Evolutionary conservation across 2,797 vertebrate species (phyloP).

Genomic region (Avahi laniger): DNA sequence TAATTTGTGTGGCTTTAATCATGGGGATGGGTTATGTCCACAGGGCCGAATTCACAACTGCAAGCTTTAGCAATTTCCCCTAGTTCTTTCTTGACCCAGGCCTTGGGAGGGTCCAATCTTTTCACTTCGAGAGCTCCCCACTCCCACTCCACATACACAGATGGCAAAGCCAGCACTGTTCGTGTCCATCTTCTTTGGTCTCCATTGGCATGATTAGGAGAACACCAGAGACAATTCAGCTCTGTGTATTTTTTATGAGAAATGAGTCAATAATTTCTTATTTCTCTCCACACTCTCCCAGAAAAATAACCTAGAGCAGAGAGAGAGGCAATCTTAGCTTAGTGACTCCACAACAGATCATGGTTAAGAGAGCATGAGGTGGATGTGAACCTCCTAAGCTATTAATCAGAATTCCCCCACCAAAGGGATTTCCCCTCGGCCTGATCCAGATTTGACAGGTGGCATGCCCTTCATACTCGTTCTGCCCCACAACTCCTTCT

Average conservation of each 20-base stretch:
- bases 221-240: background rate
- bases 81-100: background rate
- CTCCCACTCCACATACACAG: background rate
- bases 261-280: conserved; percentile 3
- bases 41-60: background rate
- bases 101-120: background rate
- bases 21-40: background rate
- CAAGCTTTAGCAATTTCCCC: background rate
- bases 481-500: background rate
- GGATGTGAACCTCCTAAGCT: background rate
- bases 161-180: background rate
- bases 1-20: background rate
- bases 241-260: background rate
- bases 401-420: background rate
- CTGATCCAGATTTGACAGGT: background rate
- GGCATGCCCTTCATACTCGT: background rate
- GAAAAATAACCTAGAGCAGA: background rate
- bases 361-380: background rate
- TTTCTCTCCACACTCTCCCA: background rate
- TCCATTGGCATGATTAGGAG: background rate
- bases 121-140: background rate
- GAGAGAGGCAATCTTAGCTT: background rate
- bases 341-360: background rate
- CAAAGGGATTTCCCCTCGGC: background rate
- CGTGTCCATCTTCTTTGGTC: background rate